Base-by-base conservation (phyloP, 2,888 invertebrate species). In the Parasteatoda lunata region DNA sequence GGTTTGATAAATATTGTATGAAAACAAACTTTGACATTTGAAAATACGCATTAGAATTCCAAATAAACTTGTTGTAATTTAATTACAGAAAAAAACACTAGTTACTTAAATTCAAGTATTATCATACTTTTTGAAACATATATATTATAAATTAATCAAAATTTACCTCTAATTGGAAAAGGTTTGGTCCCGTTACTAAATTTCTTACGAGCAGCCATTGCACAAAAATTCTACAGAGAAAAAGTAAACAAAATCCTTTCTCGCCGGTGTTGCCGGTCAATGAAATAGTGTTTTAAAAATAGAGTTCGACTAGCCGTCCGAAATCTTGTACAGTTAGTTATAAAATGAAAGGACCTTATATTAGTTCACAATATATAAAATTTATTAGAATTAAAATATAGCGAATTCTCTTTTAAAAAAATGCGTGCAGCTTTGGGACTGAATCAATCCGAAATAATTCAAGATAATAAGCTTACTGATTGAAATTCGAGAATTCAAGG, bases 111-210 rank as follows among this genome's bases (percentile, higher is more conserved):
- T 30, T 1, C 30, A 30, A 30, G 30, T 30, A 30, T 30, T 30
- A 30, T 30, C 30, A 30, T 30, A 30, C 30, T 30, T 30, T 30
- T 30, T 30, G 30, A 30, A 30, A 30, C 30, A 30, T 30, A 30
- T 30, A 30, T 30, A 30, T 30, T 30, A 30, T 30, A 30, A 30
- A 30, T 52, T 48, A 51, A 54, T 5, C 69, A 30, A 59, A 68
- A 48, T 77, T 84, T 75, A 84, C 84, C 84, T 70, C 84, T 73
- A 69, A 84, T 84, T 47, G 84, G 84, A 64, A 84, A 84, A 69
- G 84, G 84, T 79, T 84, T 84, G 30, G 84, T 84, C 15, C 84
- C 84, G 75, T 84, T 84, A 69, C 84, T 84, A 64, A 69, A 84
- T 66, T 84, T 84, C 69, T 84, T 84, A 9, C 84, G 78, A n/a